Percentiles rank a stretch among this genome's conserved stretches.
These are phyloP conservation scores for Sepiola atlantica DNA, from an alignment of 2,888 invertebrate species.

Conservation along the genomic window DNA sequence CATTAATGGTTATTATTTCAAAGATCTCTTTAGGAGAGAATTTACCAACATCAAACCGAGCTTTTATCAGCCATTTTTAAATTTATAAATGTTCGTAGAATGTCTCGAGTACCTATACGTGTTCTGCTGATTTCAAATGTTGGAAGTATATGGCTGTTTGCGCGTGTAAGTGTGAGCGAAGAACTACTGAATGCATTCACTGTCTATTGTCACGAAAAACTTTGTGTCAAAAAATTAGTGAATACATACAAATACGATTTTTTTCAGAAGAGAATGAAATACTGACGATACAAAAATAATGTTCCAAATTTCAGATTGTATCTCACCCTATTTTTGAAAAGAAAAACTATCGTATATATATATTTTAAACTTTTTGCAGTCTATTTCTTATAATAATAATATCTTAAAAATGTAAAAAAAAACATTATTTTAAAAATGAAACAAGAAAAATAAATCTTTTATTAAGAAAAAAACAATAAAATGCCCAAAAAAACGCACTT, in stretches of 20 bases:
- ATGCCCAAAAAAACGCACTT: neutral
- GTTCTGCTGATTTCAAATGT: neutral
- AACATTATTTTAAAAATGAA: neutral
- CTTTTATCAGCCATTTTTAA: neutral
- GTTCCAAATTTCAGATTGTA: neutral
- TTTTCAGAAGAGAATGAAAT: neutral
- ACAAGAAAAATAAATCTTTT: neutral
- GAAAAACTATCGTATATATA: neutral
- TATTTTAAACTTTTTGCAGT: neutral
- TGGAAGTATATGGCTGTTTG: neutral
- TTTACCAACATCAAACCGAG: too few relatives aligned
- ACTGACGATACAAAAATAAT: neutral
- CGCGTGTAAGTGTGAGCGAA: neutral
- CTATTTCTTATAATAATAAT: neutral
- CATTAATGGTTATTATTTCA: too few relatives aligned
- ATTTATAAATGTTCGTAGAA: slow-evolving; percentile 8
- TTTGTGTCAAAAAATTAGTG: neutral
- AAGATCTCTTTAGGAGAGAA: too few relatives aligned
- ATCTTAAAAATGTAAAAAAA: neutral
- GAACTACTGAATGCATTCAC: neutral
- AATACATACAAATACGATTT: too few relatives aligned
- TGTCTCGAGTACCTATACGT: neutral
- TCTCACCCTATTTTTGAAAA: neutral
- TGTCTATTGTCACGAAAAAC: neutral
- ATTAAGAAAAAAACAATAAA: neutral